phyloP scores from a whole-genome alignment of 2,113 vertebrate genomes.

The Phalacrocorax carbo region DNA sequence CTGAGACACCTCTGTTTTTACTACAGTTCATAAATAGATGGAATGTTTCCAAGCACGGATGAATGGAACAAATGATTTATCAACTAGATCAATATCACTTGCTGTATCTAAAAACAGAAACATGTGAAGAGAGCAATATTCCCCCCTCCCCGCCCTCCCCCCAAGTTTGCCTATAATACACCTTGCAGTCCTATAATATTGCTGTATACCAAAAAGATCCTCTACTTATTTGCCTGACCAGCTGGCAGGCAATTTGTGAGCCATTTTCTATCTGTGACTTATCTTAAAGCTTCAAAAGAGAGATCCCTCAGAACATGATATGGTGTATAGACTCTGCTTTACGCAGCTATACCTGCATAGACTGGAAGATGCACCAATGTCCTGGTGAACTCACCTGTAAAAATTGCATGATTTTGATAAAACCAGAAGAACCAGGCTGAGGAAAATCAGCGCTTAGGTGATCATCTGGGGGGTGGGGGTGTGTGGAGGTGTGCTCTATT shows the following conservation, averaged over 20 bases:
- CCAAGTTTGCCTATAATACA: background rate
- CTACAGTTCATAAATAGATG: background rate
- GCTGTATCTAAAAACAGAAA: background rate
- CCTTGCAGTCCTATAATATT: background rate
- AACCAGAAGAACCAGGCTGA: background rate
- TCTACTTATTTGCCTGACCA: background rate
- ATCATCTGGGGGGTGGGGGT: accelerated
- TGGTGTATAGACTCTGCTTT: background rate
- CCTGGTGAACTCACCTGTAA: background rate
- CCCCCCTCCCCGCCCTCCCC: too few relatives aligned
- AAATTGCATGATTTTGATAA: background rate
- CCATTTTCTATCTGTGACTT: background rate
- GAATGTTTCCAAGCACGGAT: background rate
- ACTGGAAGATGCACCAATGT: background rate
- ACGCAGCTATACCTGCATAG: background rate
- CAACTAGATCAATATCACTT: background rate
- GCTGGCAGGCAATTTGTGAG: background rate
- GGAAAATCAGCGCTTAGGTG: background rate
- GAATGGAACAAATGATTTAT: background rate
- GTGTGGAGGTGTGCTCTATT: background rate
- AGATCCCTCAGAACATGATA: background rate
- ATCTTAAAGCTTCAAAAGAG: background rate
- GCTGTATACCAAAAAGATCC: background rate
- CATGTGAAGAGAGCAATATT: background rate
- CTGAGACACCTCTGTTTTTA: background rate